Conservation (phyloP, 2,797 vertebrate genomes). For the Carapus acus region DNA sequence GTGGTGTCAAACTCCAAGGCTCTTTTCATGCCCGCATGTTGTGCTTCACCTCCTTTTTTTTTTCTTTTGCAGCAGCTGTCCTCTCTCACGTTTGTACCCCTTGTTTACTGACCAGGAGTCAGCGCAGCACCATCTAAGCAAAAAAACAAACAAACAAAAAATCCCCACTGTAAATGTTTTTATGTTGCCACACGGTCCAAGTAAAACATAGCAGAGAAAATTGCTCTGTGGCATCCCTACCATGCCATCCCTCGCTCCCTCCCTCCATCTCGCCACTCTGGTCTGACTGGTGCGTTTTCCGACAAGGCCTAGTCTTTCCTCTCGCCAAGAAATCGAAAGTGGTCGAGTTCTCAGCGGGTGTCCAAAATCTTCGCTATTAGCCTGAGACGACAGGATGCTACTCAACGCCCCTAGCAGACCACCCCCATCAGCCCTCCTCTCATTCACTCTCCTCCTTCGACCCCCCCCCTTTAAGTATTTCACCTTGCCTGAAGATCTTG, state of each 20-base stretch:
- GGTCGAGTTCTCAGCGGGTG: conserved; percentile 42
- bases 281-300: no score
- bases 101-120: conserved; percentile 28
- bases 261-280: no score
- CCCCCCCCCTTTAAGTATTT: no score
- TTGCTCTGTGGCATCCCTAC: no score
- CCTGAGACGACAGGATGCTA: conserved; percentile 19
- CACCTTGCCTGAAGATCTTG: no score
- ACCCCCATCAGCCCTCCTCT: background rate
- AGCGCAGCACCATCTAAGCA: conserved; percentile 1
- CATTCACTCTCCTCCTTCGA: no score
- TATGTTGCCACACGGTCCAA: no score
- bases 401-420: conserved; percentile 3
- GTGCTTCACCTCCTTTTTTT: conserved; percentile 20
- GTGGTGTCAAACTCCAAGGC: background rate
- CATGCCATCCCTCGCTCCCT: no score
- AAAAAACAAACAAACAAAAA: no score
- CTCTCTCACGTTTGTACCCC: conserved; percentile 11
- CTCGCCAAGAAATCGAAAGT: conserved; percentile 55
- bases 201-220: no score
- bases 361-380: conserved; percentile 43
- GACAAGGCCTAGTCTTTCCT: no score
- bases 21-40: conserved; percentile 21
- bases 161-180: no score
- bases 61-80: conserved; percentile 8